Evolutionary conservation across 2,888 invertebrate species (phyloP).

Genomic region (Ornithoptera priamus): DNA sequence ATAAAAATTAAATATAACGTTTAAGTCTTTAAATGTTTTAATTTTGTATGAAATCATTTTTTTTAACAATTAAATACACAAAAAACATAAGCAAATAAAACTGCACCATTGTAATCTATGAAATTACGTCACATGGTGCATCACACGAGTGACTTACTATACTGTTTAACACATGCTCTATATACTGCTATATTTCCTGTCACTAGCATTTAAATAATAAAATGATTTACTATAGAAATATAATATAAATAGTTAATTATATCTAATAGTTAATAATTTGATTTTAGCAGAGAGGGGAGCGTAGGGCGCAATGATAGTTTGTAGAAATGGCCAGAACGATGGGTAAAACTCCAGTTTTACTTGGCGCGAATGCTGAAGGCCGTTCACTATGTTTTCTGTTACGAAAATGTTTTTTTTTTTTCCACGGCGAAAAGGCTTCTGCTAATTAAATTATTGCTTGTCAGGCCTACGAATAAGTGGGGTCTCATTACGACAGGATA

Average conservation of each 20-base stretch:
- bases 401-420: conserved; percentile 50
- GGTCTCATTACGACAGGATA: conserved; percentile 59
- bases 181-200: conserved; percentile 41
- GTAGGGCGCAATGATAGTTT: conserved; percentile 66
- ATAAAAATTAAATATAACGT: too few relatives aligned
- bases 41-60: too few relatives aligned
- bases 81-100: conserved; percentile 42
- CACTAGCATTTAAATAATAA: conserved; percentile 31
- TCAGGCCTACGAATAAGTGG: conserved; percentile 48
- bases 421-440: conserved; percentile 59
- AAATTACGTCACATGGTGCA: conserved; percentile 13
- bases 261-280: conserved; percentile 69
- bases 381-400: conserved; percentile 48
- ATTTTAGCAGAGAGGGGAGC: conserved; percentile 79
- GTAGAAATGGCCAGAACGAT: conserved; percentile 61
- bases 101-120: conserved; percentile 46
- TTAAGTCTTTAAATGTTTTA: too few relatives aligned
- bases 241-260: conserved; percentile 28
- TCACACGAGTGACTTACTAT: conserved; percentile 41
- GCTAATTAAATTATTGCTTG: conserved; percentile 62
- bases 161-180: conserved; percentile 43
- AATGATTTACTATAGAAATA: conserved; percentile 22
- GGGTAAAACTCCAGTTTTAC: conserved; percentile 66
- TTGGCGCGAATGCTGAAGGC: conserved; percentile 58
- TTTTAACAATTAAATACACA: background rate